Evolutionary conservation across 2,113 vertebrate species (phyloP).

Genomic region (Rhagologus leucostigma): DNA sequence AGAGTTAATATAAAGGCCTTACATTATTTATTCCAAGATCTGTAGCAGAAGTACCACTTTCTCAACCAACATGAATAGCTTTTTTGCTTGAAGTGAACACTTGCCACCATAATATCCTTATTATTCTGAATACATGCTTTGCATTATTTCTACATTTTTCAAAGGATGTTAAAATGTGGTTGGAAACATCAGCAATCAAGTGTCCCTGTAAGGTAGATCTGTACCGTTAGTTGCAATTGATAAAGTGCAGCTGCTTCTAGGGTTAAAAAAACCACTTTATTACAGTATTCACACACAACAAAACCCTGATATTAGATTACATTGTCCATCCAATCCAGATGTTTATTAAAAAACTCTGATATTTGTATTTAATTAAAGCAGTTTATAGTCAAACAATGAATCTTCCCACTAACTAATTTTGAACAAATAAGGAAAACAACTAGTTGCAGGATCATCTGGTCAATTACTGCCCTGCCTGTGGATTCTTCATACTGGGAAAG

Average conservation of each 20-base stretch:
- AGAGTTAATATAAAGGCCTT: conserved; percentile 9
- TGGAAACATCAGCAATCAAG: not conserved
- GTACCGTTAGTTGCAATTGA: not conserved
- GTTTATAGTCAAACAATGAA: not conserved
- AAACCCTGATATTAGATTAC: not conserved
- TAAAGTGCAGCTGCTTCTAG: not conserved
- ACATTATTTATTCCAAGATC: conserved; percentile 24
- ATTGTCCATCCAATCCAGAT: not conserved
- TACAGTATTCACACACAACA: not conserved
- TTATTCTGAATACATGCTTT: not conserved
- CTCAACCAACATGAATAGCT: conserved; percentile 24
- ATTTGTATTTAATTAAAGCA: not conserved
- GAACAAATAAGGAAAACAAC: not conserved
- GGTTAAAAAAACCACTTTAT: not conserved
- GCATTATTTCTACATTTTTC: not conserved
- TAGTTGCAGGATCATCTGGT: not conserved
- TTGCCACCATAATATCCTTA: not conserved
- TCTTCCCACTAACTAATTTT: not conserved
- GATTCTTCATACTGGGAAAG: not conserved
- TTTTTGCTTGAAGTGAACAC: conserved; percentile 33
- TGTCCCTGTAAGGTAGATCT: not conserved
- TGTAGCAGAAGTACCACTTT: not conserved
- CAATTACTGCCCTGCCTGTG: not conserved
- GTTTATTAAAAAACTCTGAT: not conserved
- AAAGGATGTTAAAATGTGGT: not conserved